Evolutionary conservation across 1,140 invertebrate genomes (phyloP).

Genomic region (Orius insidiosus): DNA sequence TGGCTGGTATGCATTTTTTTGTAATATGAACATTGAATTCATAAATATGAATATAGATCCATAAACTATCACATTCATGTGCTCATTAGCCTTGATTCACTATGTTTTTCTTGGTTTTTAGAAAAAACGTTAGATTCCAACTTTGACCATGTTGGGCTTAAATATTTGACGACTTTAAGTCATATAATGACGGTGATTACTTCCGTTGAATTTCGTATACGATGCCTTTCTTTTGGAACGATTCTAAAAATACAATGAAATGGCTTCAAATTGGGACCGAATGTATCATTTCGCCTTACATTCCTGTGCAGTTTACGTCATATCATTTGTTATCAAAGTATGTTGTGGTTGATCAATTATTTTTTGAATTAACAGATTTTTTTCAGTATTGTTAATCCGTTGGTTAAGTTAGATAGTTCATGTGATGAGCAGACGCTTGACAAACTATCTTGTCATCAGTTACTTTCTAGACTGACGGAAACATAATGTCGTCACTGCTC

Average conservation of each 20-base stretch:
- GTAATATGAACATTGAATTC: neutral
- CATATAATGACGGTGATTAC: too few species aligned
- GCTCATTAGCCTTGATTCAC: too few species aligned
- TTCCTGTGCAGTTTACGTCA: constrained; percentile 17
- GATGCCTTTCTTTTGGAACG: too few species aligned
- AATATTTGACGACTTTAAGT: neutral
- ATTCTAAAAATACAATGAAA: neutral
- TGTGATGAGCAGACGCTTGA: constrained; percentile 13
- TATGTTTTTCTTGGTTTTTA: too few species aligned
- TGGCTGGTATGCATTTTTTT: constrained; percentile 16
- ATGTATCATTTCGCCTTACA: constrained; percentile 5
- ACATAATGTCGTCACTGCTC: constrained; percentile 32
- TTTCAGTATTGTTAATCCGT: constrained; percentile 16
- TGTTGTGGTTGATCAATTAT: neutral
- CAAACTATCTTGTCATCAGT: constrained; percentile 24
- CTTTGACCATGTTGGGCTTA: neutral
- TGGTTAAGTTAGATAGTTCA: constrained; percentile 15
- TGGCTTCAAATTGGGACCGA: too few species aligned
- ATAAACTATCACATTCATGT: too few species aligned
- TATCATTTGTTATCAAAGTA: constrained; percentile 16
- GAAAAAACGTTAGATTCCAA: too few species aligned
- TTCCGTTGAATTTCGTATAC: too few species aligned
- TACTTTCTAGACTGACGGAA: constrained; percentile 31
- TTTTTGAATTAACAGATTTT: neutral
- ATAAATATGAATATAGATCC: too few species aligned